Evolutionary conservation across 2,797 vertebrate genomes (phyloP).

Genomic region (Pipistrellus pipistrellus): DNA sequence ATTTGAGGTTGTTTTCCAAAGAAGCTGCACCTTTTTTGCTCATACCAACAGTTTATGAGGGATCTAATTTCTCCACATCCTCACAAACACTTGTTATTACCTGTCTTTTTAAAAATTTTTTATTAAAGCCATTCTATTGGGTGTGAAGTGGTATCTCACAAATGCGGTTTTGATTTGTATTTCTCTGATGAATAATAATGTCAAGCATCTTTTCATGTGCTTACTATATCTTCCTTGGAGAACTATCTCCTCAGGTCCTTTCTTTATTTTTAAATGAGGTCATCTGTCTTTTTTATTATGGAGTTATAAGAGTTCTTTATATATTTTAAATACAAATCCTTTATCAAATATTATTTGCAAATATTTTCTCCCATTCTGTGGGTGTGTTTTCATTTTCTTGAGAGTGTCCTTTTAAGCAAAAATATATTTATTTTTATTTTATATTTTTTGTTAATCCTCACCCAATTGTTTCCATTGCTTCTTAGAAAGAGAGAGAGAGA

Average conservation of each 20-base stretch:
- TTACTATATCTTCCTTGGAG: not conserved
- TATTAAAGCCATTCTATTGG: not conserved
- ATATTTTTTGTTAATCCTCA: not conserved
- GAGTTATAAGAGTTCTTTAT: not conserved
- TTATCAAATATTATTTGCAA: conserved; percentile 15
- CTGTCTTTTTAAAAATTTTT: not conserved
- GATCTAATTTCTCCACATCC: not conserved
- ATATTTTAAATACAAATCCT: not conserved
- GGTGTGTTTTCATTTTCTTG: not conserved
- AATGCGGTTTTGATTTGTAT: not conserved
- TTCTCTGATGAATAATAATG: not conserved
- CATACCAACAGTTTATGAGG: not conserved
- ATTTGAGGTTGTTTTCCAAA: not conserved
- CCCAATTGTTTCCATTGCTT: not conserved
- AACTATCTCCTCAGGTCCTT: not conserved
- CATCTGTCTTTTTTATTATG: not conserved
- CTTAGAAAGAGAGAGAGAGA: not conserved
- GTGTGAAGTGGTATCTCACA: not conserved
- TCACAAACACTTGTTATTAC: not conserved
- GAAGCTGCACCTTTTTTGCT: not conserved
- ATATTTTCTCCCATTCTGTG: not conserved
- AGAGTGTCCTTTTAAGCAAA: not conserved
- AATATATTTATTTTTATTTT: not conserved
- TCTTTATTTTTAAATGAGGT: not conserved
- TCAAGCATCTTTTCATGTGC: not conserved